Evolutionary conservation across 2,888 invertebrate species (phyloP).

Genomic region (Meghimatium bilineatum): DNA sequence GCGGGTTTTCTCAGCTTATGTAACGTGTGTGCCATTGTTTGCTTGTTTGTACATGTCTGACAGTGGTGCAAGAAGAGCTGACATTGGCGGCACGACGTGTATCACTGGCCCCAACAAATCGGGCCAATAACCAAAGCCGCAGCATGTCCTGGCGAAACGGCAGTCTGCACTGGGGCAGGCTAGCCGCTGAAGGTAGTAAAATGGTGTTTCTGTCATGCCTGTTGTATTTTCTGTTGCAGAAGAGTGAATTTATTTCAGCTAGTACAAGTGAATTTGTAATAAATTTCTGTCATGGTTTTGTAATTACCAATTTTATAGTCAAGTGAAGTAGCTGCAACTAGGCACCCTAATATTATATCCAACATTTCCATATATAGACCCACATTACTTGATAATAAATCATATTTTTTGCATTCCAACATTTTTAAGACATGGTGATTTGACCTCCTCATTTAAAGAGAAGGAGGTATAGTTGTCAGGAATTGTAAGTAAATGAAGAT

Average conservation of each 20-base stretch:
- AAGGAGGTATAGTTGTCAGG: not conserved
- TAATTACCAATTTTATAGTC: not conserved
- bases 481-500: not conserved
- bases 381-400: not conserved
- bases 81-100: conserved; percentile 76
- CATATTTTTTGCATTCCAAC: not conserved
- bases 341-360: not conserved
- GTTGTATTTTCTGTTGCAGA: conserved; percentile 26
- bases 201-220: conserved; percentile 35
- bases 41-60: conserved; percentile 59
- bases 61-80: conserved; percentile 71
- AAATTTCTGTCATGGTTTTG: not conserved
- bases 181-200: conserved; percentile 69
- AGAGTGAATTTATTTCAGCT: conserved; percentile 22
- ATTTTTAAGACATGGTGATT: not conserved
- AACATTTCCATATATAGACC: not conserved
- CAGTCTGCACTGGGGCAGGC: conserved; percentile 74
- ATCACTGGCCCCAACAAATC: conserved; percentile 76
- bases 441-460: not conserved
- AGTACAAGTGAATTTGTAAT: not conserved
- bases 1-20: conserved; percentile 50
- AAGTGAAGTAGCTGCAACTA: not conserved
- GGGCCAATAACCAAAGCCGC: conserved; percentile 74
- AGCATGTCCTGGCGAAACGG: conserved; percentile 76
- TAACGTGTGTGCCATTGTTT: conserved; percentile 56